Base-by-base conservation (phyloP, 2,797 vertebrate genomes). In the Leptoclinus maculatus region DNA sequence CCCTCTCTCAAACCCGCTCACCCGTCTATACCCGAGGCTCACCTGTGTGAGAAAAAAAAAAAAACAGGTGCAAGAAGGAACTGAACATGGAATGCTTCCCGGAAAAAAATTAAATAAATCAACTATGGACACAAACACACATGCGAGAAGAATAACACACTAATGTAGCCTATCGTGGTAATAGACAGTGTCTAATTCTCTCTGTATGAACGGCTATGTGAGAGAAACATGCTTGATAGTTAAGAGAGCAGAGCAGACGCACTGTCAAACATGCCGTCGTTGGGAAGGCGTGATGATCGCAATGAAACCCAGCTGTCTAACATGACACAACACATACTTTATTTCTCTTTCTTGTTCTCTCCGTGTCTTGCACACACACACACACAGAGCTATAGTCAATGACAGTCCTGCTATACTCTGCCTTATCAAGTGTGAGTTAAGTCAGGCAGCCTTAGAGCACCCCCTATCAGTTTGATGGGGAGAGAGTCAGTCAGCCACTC, bases 361-460 rank as follows among this genome's bases (percentile, higher is more conserved):
- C 66, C 19, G 41, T 43, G 38, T 39, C 38, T 39, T 39, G 38
- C 38, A 39, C 25, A n/a, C 51, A 34, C 19, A 5, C 66, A 47
- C 14, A 36, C 45, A 75, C 34, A 57, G 66, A 72, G 83, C 57
- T 72, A 34, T 3, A 49, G 74, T 80, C 71, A 74, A n/a, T 84
- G 88, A 88, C 87, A 89, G 80, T 80, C 56, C 86, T 83, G 80
- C 83, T 86, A 63, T 86, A 63, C 85, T 86, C 86, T 79, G 83
- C 74, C 78, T 91, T 90, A 87, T 89, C 88, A 88, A 85, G 80
- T 85, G 82, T 74, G 80, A 84, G 83, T 73, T 75, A 78, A 89
- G 86, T 94, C 90, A 87, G 84, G 94, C 96, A 94, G 97, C 95
- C 97, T 95, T 93, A 88, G 94, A 97, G 97, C 97, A 95, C 97